These are phyloP conservation scores for Aspidoscelis tigris DNA, from an alignment of 2,113 vertebrate species.

Conservation along the genomic window DNA sequence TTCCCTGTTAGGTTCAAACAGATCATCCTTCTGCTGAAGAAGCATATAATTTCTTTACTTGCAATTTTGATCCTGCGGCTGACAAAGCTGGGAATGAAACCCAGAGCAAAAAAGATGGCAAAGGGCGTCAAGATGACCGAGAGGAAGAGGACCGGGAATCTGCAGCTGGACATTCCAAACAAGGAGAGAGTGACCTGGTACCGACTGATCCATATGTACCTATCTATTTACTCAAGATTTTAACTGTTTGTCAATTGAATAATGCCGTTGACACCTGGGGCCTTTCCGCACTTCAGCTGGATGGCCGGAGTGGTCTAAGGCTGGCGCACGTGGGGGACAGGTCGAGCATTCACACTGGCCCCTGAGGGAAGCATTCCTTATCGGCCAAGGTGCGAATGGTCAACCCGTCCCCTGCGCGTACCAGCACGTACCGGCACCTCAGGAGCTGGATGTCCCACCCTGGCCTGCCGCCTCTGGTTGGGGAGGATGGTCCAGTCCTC, in stretches of 20 bases:
- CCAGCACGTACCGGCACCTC: too few species aligned
- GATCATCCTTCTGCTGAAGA: conserved; percentile 86
- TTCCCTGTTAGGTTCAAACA: conserved; percentile 66
- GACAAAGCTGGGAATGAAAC: conserved; percentile 44
- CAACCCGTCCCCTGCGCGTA: too few species aligned
- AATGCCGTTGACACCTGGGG: too few species aligned
- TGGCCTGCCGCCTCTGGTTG: too few species aligned
- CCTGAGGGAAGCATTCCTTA: too few species aligned
- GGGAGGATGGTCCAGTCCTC: too few species aligned
- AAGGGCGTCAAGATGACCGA: conserved; percentile 58
- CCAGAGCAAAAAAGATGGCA: conserved; percentile 44
- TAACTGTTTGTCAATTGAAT: not conserved
- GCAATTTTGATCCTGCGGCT: conserved; percentile 87
- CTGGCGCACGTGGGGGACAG: too few species aligned
- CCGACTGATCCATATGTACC: not conserved
- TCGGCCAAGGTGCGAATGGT: too few species aligned
- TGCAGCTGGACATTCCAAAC: conserved; percentile 47
- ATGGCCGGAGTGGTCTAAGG: too few species aligned
- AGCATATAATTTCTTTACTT: conserved; percentile 93
- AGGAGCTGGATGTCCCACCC: too few species aligned
- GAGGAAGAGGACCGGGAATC: conserved; percentile 67
- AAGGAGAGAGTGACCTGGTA: conserved; percentile 65
- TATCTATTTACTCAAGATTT: not conserved
- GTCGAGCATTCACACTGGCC: too few species aligned
- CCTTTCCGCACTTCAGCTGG: too few species aligned